phyloP scores from a whole-genome alignment of 2,113 vertebrate genomes.

The Cynoglossus semilaevis region DNA sequence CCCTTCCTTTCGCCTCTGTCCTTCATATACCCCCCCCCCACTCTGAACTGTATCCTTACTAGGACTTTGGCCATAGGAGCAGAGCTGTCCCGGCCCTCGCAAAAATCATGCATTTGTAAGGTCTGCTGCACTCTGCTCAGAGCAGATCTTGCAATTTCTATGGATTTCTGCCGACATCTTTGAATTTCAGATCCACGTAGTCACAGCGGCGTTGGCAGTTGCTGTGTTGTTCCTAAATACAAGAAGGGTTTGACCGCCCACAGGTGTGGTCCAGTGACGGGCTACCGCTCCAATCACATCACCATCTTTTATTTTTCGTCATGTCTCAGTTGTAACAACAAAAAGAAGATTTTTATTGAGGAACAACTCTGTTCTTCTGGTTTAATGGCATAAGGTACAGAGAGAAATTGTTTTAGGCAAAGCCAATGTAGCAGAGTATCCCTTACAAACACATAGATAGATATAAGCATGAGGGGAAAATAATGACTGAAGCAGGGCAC shows the following conservation, averaged over 20 bases:
- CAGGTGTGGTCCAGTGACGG: slow-evolving; percentile 8
- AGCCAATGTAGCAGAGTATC: slow-evolving; percentile 42
- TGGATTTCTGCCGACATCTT: slow-evolving; percentile 47
- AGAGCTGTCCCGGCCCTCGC: slow-evolving; percentile 56
- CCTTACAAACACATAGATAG: background rate
- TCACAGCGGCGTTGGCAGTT: slow-evolving; percentile 41
- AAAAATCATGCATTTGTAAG: slow-evolving; percentile 58
- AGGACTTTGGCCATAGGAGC: slow-evolving; percentile 73
- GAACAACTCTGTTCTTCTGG: slow-evolving; percentile 16
- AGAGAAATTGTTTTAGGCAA: slow-evolving; percentile 11
- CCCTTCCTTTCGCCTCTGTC: slow-evolving; percentile 41
- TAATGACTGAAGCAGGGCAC: slow-evolving; percentile 2
- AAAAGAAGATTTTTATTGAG: slow-evolving; percentile 15
- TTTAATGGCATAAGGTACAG: slow-evolving; percentile 5
- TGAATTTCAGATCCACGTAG: slow-evolving; percentile 37
- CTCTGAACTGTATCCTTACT: slow-evolving; percentile 48
- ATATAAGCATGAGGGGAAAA: background rate
- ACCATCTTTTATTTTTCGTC: slow-evolving; percentile 20
- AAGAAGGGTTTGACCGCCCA: slow-evolving; percentile 5
- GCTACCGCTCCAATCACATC: slow-evolving; percentile 28
- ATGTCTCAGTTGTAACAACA: slow-evolving; percentile 13
- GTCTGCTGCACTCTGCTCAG: slow-evolving; percentile 61
- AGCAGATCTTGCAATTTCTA: slow-evolving; percentile 50
- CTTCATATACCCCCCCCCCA: slow-evolving; percentile 23
- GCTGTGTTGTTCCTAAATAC: slow-evolving; percentile 11